Evolutionary conservation across 1,140 invertebrate species (phyloP).

Genomic region (Drosophila repleta): DNA sequence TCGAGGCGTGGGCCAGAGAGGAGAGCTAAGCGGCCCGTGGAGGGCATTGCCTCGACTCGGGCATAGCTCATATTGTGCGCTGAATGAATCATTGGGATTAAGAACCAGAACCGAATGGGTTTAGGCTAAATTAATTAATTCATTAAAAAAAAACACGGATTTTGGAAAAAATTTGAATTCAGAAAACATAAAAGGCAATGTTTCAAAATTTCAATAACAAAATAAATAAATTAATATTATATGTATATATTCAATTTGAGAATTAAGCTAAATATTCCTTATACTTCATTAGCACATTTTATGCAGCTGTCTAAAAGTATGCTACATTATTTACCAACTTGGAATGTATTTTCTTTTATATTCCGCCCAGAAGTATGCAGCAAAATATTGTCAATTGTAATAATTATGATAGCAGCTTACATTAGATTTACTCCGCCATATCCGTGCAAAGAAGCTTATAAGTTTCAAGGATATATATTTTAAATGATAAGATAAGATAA

Average conservation of each 20-base stretch:
- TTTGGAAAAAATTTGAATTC: neutral
- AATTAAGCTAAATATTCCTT: too few relatives aligned
- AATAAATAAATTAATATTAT: too few relatives aligned
- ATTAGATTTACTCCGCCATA: neutral
- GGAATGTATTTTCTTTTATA: neutral
- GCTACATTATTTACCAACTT: neutral
- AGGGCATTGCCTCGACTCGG: slow-evolving; percentile 8
- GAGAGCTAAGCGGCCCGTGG: neutral
- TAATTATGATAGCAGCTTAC: neutral
- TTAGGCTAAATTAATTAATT: too few relatives aligned
- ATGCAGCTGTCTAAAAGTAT: neutral
- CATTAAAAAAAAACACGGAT: too few relatives aligned
- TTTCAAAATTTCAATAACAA: too few relatives aligned
- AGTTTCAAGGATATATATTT: too few relatives aligned
- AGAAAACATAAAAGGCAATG: too few relatives aligned
- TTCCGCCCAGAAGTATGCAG: slow-evolving; percentile 5
- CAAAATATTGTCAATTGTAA: too few relatives aligned
- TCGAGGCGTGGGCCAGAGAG: slow-evolving; percentile 2
- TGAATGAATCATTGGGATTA: slow-evolving; percentile 49
- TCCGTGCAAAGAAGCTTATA: neutral
- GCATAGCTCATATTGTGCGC: slow-evolving; percentile 12
- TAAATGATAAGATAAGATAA: too few relatives aligned
- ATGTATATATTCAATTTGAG: too few relatives aligned
- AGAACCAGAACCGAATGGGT: neutral
- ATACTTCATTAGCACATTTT: too few relatives aligned